Conservation (phyloP, 2,113 vertebrate genomes). For the Ellobius talpinus region DNA sequence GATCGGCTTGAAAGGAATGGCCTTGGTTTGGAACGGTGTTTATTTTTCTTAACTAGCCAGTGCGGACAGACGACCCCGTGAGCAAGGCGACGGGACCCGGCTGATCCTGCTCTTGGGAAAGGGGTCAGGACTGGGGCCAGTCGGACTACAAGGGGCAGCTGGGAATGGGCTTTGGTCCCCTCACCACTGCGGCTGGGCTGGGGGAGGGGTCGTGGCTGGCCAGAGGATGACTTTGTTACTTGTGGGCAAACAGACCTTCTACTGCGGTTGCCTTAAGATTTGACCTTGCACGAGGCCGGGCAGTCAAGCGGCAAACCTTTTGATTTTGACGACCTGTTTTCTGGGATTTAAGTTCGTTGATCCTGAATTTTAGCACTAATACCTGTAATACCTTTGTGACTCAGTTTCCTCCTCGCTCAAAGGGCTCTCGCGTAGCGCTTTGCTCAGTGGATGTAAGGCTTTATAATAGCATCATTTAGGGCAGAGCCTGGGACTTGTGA, state of each 20-base stretch:
- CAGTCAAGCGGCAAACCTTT: not conserved
- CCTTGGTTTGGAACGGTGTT: constrained; percentile 89
- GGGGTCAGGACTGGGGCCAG: constrained; percentile 44
- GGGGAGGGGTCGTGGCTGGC: constrained; percentile 37
- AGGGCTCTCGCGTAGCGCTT: not conserved
- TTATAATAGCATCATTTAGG: not conserved
- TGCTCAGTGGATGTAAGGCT: not conserved
- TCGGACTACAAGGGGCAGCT: constrained; percentile 65
- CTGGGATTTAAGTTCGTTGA: not conserved
- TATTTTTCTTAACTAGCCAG: constrained; percentile 89
- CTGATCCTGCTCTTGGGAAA: constrained; percentile 14
- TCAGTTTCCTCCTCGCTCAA: constrained; percentile 52
- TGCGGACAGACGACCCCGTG: constrained; percentile 86
- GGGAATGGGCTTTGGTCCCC: constrained; percentile 65
- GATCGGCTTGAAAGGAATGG: constrained; percentile 87
- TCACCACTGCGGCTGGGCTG: not conserved
- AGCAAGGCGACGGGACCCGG: constrained; percentile 51
- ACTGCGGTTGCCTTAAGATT: not conserved
- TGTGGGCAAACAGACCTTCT: not conserved
- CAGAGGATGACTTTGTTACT: not conserved
- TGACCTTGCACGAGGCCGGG: constrained; percentile 41
- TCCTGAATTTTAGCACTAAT: not conserved
- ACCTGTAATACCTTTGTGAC: constrained; percentile 5
- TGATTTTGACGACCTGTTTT: not conserved
- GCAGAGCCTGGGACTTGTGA: not conserved